phyloP scores from a whole-genome alignment of 2,113 vertebrate species.

The Xenus cinereus region DNA sequence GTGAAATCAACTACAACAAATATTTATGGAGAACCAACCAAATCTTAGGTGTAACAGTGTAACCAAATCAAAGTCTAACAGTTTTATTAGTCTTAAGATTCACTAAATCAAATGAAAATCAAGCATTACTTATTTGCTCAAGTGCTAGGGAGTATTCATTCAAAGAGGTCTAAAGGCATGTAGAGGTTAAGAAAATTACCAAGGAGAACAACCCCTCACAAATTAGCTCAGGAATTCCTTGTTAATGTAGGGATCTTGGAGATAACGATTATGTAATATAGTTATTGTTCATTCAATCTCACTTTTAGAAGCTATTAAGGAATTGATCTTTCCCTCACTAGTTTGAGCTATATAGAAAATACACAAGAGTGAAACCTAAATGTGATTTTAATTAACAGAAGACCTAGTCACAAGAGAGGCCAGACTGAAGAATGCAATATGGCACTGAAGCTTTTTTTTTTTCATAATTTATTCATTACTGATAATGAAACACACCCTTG shows the following conservation, averaged over 20 bases:
- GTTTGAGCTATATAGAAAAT: neutral
- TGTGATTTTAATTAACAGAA: constrained; percentile 16
- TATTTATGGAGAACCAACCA: neutral
- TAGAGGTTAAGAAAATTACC: neutral
- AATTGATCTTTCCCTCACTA: neutral
- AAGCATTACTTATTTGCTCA: neutral
- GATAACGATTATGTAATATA: neutral
- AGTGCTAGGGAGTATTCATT: neutral
- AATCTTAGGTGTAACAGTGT: neutral
- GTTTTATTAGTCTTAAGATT: neutral
- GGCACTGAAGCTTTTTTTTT: neutral
- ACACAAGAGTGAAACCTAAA: neutral
- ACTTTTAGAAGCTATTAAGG: neutral
- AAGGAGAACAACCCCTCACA: neutral
- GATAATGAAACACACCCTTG: neutral
- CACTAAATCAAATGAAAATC: neutral
- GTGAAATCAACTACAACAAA: neutral
- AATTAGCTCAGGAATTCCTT: neutral
- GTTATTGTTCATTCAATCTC: neutral
- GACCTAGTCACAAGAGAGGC: neutral
- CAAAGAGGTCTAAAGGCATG: neutral
- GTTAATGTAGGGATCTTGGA: neutral
- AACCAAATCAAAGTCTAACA: too few relatives aligned
- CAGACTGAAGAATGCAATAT: neutral
- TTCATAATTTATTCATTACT: neutral